A percentile compares a stretch with the other conserved stretches of the same genome.
Evolutionary conservation across 92 coral and sea anemone species (phyloP).

Genomic region (Parazoanthus darwini): DNA sequence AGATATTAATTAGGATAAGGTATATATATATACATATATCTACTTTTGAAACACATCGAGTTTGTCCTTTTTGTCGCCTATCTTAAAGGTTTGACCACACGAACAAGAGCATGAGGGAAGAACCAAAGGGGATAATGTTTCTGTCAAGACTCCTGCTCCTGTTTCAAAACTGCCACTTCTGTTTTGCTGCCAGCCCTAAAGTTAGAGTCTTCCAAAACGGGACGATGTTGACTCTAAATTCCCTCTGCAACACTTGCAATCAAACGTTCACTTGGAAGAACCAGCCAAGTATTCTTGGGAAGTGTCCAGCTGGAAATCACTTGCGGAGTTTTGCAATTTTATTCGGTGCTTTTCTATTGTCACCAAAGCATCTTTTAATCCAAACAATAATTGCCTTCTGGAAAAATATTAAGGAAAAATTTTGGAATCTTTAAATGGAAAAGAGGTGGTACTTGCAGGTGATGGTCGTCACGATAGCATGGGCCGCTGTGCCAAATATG

Average conservation of each 20-base stretch:
- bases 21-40: too few relatives aligned
- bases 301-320: conserved; percentile 67
- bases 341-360: too few relatives aligned
- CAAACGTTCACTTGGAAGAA: conserved; percentile 58
- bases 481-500: too few relatives aligned
- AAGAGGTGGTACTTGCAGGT: too few relatives aligned
- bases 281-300: conserved; percentile 54
- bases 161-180: conserved; percentile 60
- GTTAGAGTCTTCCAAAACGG: conserved; percentile 57
- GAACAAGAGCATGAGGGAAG: conserved; percentile 48
- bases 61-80: not conserved
- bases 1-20: too few relatives aligned
- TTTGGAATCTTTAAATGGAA: too few relatives aligned
- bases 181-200: conserved; percentile 49
- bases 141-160: conserved; percentile 54
- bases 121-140: conserved; percentile 62
- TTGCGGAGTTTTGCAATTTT: conserved; percentile 60
- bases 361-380: too few relatives aligned
- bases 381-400: too few relatives aligned
- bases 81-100: conserved; percentile 39
- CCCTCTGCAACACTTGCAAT: conserved; percentile 55
- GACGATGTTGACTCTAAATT: conserved; percentile 53
- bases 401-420: too few relatives aligned
- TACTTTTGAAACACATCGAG: too few relatives aligned
- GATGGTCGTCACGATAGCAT: too few relatives aligned